Evolutionary conservation across 2,888 invertebrate species (phyloP).

Genomic region (Himalopsyche kuldschensis): DNA sequence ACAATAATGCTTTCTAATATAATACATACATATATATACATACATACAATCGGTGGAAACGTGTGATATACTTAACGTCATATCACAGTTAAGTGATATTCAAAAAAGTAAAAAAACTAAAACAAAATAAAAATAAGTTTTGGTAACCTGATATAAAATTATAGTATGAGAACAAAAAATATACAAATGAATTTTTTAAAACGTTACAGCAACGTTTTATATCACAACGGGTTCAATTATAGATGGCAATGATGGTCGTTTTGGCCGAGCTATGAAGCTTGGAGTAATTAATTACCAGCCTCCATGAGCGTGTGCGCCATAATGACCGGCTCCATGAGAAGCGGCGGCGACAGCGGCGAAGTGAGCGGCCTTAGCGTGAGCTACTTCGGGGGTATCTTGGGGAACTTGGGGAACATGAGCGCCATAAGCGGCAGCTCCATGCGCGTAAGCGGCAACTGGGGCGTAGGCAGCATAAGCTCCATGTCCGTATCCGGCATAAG

Average conservation of each 20-base stretch:
- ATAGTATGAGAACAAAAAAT: not conserved
- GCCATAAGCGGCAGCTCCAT: not conserved
- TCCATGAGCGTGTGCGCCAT: not conserved
- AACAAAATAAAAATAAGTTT: not conserved
- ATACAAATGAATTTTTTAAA: not conserved
- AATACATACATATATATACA: not conserved
- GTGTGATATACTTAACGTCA: not conserved
- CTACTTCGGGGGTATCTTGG: slow-evolving; percentile 59
- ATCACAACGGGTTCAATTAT: not conserved
- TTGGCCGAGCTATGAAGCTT: not conserved
- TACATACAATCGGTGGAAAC: not conserved
- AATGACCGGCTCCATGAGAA: not conserved
- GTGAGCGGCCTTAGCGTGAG: slow-evolving; percentile 63
- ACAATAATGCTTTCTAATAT: not conserved
- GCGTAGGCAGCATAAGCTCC: not conserved
- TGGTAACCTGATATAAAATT: not conserved
- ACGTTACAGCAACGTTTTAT: not conserved
- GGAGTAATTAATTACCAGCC: not conserved
- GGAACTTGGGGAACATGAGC: not conserved
- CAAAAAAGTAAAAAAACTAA: not conserved
- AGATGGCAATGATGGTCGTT: not conserved
- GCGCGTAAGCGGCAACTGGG: not conserved
- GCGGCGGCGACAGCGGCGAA: slow-evolving; percentile 42
- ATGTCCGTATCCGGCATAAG: not conserved
- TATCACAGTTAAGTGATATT: not conserved